These are phyloP conservation scores for Ormyrus nitidulus DNA, from an alignment of 2,888 invertebrate species.

Conservation along the genomic window DNA sequence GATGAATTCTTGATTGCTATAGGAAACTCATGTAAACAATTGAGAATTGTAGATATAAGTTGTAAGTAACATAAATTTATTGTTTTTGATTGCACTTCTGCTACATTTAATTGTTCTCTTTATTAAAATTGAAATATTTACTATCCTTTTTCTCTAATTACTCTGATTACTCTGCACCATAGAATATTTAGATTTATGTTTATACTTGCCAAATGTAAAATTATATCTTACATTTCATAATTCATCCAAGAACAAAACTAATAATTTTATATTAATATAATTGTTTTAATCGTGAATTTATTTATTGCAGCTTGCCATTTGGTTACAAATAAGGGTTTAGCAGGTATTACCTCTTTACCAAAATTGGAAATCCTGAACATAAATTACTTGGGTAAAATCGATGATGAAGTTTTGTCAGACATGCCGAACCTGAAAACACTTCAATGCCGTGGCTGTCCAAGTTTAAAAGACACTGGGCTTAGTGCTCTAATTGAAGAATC, in stretches of 20 bases:
- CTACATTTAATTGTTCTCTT: too few relatives aligned
- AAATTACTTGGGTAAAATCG: slow-evolving; percentile 62
- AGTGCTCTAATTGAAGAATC: slow-evolving; percentile 62
- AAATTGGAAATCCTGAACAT: slow-evolving; percentile 65
- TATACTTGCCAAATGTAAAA: not conserved
- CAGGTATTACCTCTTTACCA: slow-evolving; percentile 63
- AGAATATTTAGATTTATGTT: not conserved
- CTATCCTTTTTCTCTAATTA: too few relatives aligned
- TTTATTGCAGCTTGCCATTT: slow-evolving; percentile 60
- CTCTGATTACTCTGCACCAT: not conserved
- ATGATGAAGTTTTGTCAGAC: slow-evolving; percentile 62
- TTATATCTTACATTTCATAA: not conserved
- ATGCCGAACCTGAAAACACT: slow-evolving; percentile 64
- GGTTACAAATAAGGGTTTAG: slow-evolving; percentile 64
- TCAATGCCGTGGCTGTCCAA: slow-evolving; percentile 65
- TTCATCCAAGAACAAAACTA: not conserved
- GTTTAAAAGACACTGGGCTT: slow-evolving; percentile 62
- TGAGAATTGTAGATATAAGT: slow-evolving; percentile 64
- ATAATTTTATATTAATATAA: slow-evolving; percentile 2
- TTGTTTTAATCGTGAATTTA: not conserved
- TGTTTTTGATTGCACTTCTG: too few relatives aligned
- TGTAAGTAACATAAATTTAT: slow-evolving; percentile 57
- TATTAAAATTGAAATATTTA: too few relatives aligned
- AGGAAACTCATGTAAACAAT: slow-evolving; percentile 67
- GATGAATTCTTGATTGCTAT: slow-evolving; percentile 78